phyloP scores from a whole-genome alignment of 92 coral and sea anemone species.

The Parazoanthus darwini region DNA sequence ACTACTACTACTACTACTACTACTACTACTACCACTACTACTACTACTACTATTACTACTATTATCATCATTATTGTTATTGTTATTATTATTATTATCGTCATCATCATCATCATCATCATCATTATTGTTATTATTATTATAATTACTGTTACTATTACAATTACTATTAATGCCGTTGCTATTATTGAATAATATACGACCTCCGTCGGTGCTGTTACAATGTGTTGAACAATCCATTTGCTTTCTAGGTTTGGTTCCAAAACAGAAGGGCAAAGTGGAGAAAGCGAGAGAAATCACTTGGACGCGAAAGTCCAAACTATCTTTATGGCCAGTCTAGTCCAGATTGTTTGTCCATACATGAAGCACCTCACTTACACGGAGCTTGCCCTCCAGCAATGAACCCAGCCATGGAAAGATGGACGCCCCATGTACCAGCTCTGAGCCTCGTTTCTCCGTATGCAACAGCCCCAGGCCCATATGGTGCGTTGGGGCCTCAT shows the following conservation, averaged over 20 bases:
- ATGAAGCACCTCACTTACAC: conserved; percentile 65
- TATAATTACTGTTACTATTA: neutral
- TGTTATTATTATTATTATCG: neutral
- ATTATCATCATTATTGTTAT: neutral
- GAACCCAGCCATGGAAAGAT: conserved; percentile 63
- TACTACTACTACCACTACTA: neutral
- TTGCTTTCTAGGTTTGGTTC: conserved; percentile 86
- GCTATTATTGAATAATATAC: neutral
- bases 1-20: neutral
- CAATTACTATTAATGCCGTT: neutral
- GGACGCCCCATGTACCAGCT: conserved; percentile 89
- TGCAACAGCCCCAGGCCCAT: conserved; percentile 77
- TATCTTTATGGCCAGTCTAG: conserved; percentile 67
- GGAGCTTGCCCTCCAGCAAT: conserved; percentile 56
- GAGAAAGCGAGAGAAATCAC: conserved; percentile 96
- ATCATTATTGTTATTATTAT: neutral
- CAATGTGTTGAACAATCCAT: neutral
- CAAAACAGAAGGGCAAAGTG: conserved; percentile 99
- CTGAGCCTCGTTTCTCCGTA: conserved; percentile 88
- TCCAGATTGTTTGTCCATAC: conserved; percentile 66
- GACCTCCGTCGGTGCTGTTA: neutral
- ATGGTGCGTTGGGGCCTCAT: conserved; percentile 71
- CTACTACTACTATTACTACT: conserved; percentile 7
- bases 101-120: neutral
- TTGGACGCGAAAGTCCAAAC: conserved; percentile 96